Conservation (phyloP, 2,888 invertebrate species). For the Chesias legatella region DNA sequence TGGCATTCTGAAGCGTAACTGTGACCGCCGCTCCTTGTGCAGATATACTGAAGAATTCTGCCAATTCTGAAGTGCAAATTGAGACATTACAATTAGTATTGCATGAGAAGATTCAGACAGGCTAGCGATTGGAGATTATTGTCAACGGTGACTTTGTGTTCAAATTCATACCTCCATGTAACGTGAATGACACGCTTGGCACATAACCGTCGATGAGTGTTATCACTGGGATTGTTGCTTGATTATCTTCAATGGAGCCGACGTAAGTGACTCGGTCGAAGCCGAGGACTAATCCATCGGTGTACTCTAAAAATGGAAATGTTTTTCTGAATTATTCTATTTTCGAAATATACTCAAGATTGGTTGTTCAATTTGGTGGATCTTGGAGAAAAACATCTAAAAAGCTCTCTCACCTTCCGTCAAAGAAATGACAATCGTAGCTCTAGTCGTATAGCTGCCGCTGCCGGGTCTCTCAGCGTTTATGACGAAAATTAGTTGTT, state of each 20-base stretch:
- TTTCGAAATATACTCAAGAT: no score
- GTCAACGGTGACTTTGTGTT: background rate
- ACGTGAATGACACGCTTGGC: conserved; percentile 27
- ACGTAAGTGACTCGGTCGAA: conserved; percentile 37
- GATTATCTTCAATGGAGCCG: conserved; percentile 31
- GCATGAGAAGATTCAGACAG: no score
- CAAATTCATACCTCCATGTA: conserved; percentile 34
- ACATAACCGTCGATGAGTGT: conserved; percentile 33
- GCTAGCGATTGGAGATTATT: no score
- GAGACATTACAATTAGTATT: background rate
- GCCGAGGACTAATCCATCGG: conserved; percentile 24
- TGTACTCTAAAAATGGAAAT: conserved; percentile 2
- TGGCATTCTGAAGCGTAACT: conserved; percentile 9
- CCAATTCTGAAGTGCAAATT: conserved; percentile 17
- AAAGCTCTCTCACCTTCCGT: conserved; percentile 4
- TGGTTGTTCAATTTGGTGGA: no score
- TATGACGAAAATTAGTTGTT: conserved; percentile 28
- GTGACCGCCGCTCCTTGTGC: conserved; percentile 17
- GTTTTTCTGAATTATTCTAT: background rate
- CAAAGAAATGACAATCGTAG: conserved; percentile 28
- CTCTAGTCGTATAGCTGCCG: conserved; percentile 16
- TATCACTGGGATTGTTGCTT: conserved; percentile 30
- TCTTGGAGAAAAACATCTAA: no score
- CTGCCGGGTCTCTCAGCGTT: conserved; percentile 22
- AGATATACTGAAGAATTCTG: conserved; percentile 18